phyloP scores from a whole-genome alignment of 1,140 invertebrate genomes.

The Drosophila seguyi region DNA sequence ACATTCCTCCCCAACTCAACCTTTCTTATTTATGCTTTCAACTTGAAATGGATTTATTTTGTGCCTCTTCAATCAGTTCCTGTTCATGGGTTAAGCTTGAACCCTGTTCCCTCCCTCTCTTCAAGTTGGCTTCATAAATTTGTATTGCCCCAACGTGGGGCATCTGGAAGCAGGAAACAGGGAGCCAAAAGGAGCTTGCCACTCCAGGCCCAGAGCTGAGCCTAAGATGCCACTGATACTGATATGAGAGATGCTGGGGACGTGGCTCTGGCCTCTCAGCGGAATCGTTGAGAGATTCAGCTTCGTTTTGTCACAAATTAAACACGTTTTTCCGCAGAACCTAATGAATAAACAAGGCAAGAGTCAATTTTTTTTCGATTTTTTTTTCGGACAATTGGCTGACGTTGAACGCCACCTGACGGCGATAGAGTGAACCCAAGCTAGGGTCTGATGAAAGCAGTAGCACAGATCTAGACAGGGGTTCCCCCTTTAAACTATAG shows the following conservation, averaged over 20 bases:
- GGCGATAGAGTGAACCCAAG: background rate
- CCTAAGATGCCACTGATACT: constrained; percentile 42
- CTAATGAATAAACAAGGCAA: constrained; percentile 82
- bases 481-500: too few species aligned
- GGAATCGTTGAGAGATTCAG: constrained; percentile 44
- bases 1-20: too few species aligned
- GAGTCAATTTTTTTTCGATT: constrained; percentile 9
- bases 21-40: background rate
- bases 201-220: background rate
- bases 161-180: background rate
- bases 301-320: constrained; percentile 85
- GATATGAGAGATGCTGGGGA: constrained; percentile 29
- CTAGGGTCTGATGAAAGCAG: background rate
- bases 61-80: too few species aligned
- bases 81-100: constrained; percentile 24
- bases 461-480: background rate
- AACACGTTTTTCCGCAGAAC: constrained; percentile 84
- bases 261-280: background rate
- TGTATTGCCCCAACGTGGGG: constrained; percentile 54
- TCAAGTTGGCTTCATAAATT: constrained; percentile 54
- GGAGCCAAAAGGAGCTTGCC: background rate
- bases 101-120: background rate
- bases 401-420: constrained; percentile 8
- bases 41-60: background rate
- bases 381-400: too few species aligned